Evolutionary conservation across 2,113 vertebrate genomes (phyloP), one percentile per base, ranked within the genome.

Genomic region (Drymodes brunneopygia): DNA sequence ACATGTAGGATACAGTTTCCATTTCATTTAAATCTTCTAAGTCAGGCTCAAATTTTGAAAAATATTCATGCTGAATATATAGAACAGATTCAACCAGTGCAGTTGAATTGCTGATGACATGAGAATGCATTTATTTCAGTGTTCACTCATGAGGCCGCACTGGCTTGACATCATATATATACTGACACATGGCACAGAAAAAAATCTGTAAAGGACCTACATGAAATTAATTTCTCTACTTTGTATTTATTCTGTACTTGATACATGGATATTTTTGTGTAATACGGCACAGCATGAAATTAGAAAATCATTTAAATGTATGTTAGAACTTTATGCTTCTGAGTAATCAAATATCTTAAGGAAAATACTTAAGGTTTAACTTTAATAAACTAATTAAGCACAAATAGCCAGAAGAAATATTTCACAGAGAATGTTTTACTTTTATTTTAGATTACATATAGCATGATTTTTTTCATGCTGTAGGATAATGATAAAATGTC

Each of bases 221-320:
- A 80, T 79, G 69, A 94, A 90, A 96, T 86, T 56, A 73, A 82
- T 81, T 71, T 72, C 44, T 93, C 33, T 84, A 36, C n/a, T 94
- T 96, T 80, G 15, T 90, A 54, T 86, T 86, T 88, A 45, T 90
- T n/a, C 66, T 50, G 28, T 60, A 78, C 38, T 79, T 91, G 14
- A 84, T 71, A 64, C 9, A 6, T 60, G 38, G 42, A 22, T 69
- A 47, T 71, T 74, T 80, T 83, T 84, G 10, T 64, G 29, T 38
- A 51, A 31, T 80, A 56, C 12, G 48, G 9, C 71, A 36, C 27
- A 51, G 5, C 13, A 72, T 48, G 80, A 28, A 53, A 87, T 79
- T 66, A 85, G 7, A 60, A 79, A 91, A 82, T 7, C 19, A 44
- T 82, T 91, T 74, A 56, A 94, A 50, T 0, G 3, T 50, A 36